Evolutionary conservation across 2,888 invertebrate genomes (phyloP).

Genomic region (Drosophila barbarae): DNA sequence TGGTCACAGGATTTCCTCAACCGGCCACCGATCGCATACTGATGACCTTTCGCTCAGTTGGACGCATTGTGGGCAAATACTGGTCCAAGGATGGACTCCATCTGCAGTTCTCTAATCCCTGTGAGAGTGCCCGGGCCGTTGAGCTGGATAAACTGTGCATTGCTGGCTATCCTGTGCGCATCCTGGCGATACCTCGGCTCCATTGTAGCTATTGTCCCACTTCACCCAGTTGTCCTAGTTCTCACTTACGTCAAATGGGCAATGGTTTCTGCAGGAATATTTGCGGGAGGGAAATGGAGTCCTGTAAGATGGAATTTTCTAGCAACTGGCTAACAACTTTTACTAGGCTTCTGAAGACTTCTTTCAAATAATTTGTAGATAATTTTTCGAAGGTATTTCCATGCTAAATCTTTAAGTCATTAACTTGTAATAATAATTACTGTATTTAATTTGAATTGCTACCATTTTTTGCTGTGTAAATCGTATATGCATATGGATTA

Average conservation of each 20-base stretch:
- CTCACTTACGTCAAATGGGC: not conserved
- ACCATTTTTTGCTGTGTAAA: constrained; percentile 26
- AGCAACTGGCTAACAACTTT: not conserved
- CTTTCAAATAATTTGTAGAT: not conserved
- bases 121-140: constrained; percentile 1
- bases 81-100: not conserved
- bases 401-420: too few relatives aligned
- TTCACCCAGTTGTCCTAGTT: too few relatives aligned
- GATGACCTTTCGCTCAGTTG: not conserved
- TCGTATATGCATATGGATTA: constrained; percentile 40
- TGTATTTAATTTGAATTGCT: not conserved
- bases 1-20: constrained; percentile 2
- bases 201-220: too few relatives aligned
- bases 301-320: not conserved
- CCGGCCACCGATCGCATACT: not conserved
- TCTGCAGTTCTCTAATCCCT: not conserved
- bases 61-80: not conserved
- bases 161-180: constrained; percentile 1
- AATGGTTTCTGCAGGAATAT: not conserved
- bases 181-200: not conserved
- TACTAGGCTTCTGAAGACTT: not conserved
- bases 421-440: not conserved
- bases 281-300: not conserved
- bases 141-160: not conserved
- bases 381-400: not conserved